A percentile compares a stretch with the other conserved stretches of the same genome.
Conservation (phyloP, 2,888 invertebrate genomes). For the Sylvicola cinctus region DNA sequence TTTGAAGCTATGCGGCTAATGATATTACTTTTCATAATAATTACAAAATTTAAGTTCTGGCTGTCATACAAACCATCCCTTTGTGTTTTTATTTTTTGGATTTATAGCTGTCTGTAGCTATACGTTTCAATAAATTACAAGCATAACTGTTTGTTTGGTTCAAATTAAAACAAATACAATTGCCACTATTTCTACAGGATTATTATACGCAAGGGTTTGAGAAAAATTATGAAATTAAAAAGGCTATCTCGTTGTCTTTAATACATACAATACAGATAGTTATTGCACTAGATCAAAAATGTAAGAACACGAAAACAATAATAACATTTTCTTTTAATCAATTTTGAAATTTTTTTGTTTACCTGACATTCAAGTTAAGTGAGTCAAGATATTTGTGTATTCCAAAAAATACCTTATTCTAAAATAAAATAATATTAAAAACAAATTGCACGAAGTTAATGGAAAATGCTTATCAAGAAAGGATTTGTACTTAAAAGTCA, state of each 20-base stretch:
- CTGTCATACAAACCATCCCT: not conserved
- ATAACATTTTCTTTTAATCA: too few species aligned
- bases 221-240: too few species aligned
- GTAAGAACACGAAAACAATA: too few species aligned
- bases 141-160: conserved; percentile 1
- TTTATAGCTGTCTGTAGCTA: conserved; percentile 6
- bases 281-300: too few species aligned
- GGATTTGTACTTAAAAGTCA: not conserved
- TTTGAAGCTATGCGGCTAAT: conserved; percentile 5
- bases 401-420: not conserved
- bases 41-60: not conserved
- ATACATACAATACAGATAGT: too few species aligned
- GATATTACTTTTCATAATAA: conserved; percentile 1
- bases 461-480: too few species aligned
- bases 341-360: too few species aligned
- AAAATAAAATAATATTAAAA: not conserved
- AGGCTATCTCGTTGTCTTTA: too few species aligned
- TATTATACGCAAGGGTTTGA: too few species aligned
- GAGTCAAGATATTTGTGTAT: too few species aligned
- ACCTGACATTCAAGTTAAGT: too few species aligned
- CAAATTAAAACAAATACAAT: not conserved
- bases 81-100: conserved; percentile 2
- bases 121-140: not conserved
- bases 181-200: not conserved
- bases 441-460: not conserved